Conservation (phyloP, 2,888 invertebrate genomes). For the Zeuzera pyrina region DNA sequence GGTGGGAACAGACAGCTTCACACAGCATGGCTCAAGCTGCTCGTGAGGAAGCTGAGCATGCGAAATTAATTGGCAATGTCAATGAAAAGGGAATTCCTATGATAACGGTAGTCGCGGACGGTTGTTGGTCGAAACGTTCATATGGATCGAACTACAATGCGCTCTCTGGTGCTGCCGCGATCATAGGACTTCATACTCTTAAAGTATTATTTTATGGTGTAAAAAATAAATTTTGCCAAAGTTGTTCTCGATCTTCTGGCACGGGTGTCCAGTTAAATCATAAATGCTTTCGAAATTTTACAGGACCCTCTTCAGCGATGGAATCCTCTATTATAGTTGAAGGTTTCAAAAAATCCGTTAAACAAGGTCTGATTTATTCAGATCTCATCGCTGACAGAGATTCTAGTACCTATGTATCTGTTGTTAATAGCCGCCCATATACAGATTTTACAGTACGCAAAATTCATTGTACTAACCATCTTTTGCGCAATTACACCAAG, state of each 20-base stretch:
- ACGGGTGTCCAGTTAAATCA: slow-evolving; percentile 1
- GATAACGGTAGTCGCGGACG: slow-evolving; percentile 6
- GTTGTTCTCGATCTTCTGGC: slow-evolving; percentile 10
- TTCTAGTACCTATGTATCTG: too few species aligned
- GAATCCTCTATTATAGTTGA: slow-evolving; percentile 4
- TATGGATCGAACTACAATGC: slow-evolving; percentile 7
- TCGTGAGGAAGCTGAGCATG: too few species aligned
- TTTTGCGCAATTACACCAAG: too few species aligned
- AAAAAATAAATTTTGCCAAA: slow-evolving; percentile 8
- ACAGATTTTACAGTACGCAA: too few species aligned
- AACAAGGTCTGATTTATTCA: too few species aligned
- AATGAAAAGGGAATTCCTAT: slow-evolving; percentile 7
- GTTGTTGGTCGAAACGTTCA: slow-evolving; percentile 7
- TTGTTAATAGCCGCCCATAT: too few species aligned
- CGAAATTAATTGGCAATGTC: slow-evolving; percentile 2
- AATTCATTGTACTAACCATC: too few species aligned
- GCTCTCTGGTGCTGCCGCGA: slow-evolving; percentile 9
- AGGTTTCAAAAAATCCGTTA: too few species aligned
- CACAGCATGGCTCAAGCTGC: too few species aligned
- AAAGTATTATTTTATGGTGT: slow-evolving; percentile 9
- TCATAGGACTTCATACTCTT: slow-evolving; percentile 5
- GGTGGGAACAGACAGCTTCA: too few species aligned
- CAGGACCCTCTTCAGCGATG: slow-evolving; percentile 8
- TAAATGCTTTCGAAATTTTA: slow-evolving; percentile 3
- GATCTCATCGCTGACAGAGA: too few species aligned